Conservation (phyloP, 2,797 vertebrate species). For the Melanotaenia nigrans region DNA sequence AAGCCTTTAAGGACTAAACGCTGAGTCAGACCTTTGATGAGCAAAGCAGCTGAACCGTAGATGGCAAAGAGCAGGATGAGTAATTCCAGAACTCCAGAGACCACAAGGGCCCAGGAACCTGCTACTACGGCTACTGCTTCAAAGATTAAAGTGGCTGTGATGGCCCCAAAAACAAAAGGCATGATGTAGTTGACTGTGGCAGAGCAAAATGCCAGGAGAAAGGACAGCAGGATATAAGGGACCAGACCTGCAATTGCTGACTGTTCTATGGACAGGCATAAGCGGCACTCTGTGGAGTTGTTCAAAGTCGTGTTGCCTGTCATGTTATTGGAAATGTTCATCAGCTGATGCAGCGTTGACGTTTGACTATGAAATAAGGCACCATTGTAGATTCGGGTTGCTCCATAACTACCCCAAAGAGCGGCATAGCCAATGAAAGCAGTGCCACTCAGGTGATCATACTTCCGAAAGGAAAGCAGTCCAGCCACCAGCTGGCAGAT, state of each 20-base stretch:
- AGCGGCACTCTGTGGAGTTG: neutral
- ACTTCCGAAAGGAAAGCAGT: constrained; percentile 89
- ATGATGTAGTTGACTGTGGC: constrained; percentile 92
- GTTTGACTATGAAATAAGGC: constrained; percentile 26
- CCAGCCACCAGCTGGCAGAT: constrained; percentile 89
- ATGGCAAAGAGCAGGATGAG: constrained; percentile 86
- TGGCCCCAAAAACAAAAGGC: constrained; percentile 91
- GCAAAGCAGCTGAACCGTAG: constrained; percentile 86
- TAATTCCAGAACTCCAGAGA: constrained; percentile 85
- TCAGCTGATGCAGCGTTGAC: neutral
- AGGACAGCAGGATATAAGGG: constrained; percentile 86
- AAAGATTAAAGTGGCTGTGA: constrained; percentile 85
- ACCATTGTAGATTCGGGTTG: constrained; percentile 84
- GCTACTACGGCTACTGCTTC: constrained; percentile 85
- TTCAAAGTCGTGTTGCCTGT: constrained; percentile 41
- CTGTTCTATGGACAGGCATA: constrained; percentile 65
- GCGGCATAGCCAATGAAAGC: constrained; percentile 90
- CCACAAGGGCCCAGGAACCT: constrained; percentile 83
- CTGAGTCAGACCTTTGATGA: constrained; percentile 89
- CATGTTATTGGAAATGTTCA: constrained; percentile 19
- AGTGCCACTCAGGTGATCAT: constrained; percentile 87
- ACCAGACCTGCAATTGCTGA: constrained; percentile 87
- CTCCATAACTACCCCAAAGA: constrained; percentile 90
- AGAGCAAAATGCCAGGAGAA: constrained; percentile 89
- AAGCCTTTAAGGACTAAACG: constrained; percentile 88